Percentiles rank a stretch among this genome's conserved stretches.
These are phyloP conservation scores for Andrena dorsata DNA, from an alignment of 2,888 invertebrate species.

Conservation along the genomic window DNA sequence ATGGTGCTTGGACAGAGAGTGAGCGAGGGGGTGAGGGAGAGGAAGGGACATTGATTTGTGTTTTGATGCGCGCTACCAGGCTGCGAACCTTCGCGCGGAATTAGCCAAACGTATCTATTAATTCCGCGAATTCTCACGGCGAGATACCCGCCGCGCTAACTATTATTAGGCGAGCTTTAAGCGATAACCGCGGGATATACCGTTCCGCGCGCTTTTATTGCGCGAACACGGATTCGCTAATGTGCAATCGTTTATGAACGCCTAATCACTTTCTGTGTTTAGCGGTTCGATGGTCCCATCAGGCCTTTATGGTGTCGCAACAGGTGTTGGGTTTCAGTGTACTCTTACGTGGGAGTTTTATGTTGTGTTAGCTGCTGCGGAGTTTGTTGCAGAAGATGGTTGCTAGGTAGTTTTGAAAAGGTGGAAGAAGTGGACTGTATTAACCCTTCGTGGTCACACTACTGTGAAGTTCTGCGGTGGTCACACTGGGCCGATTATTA, in stretches of 20 bases:
- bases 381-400: too few species aligned
- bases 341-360: too few species aligned
- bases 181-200: conserved; percentile 2
- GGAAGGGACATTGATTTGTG: conserved; percentile 56
- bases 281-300: background rate
- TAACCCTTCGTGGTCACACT: too few species aligned
- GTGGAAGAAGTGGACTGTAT: too few species aligned
- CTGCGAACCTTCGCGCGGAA: conserved; percentile 46
- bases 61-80: conserved; percentile 45
- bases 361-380: too few species aligned
- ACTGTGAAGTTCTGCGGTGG: too few species aligned
- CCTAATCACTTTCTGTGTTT: background rate
- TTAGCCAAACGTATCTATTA: conserved; percentile 63
- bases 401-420: too few species aligned
- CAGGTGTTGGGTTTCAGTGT: too few species aligned
- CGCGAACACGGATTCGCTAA: background rate
- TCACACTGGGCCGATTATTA: too few species aligned
- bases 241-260: conserved; percentile 3
- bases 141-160: background rate
- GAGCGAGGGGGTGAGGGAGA: background rate
- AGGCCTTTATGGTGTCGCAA: too few species aligned
- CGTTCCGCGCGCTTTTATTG: conserved; percentile 13
- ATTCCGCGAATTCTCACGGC: conserved; percentile 43
- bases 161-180: conserved; percentile 20
- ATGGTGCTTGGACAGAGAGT: background rate